These are phyloP conservation scores for Holacanthus passer DNA, from an alignment of 2,113 vertebrate genomes.

Conservation along the genomic window DNA sequence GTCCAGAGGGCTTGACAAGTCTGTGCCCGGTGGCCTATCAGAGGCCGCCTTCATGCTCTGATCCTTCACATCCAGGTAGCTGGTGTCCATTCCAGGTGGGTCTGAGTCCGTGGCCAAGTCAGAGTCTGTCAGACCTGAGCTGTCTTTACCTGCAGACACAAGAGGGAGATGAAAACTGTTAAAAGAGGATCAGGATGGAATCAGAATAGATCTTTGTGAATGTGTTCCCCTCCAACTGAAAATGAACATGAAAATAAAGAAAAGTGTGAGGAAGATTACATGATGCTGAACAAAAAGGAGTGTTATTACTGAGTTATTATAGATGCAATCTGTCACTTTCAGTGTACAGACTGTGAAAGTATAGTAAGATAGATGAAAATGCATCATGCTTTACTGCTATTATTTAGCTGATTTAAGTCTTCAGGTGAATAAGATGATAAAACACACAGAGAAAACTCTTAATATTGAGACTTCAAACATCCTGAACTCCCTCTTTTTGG, in stretches of 20 bases:
- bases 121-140: conserved; percentile 88
- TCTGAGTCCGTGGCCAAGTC: conserved; percentile 90
- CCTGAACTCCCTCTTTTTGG: neutral
- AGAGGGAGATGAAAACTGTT: neutral
- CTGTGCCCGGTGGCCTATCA: conserved; percentile 86
- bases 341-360: conserved; percentile 1
- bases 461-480: conserved; percentile 34
- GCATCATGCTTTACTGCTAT: neutral
- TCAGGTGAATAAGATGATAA: conserved; percentile 23
- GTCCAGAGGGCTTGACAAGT: conserved; percentile 90
- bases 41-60: conserved; percentile 84
- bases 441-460: neutral
- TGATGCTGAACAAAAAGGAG: neutral
- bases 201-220: neutral
- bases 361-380: conserved; percentile 13
- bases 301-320: neutral
- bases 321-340: neutral
- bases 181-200: neutral
- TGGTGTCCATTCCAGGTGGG: conserved; percentile 92
- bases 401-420: conserved; percentile 22
- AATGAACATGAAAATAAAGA: neutral
- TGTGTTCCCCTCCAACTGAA: neutral
- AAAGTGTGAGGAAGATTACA: conserved; percentile 14
- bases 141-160: conserved; percentile 90
- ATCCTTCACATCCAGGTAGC: conserved; percentile 90